These are phyloP conservation scores for Seriola rivoliana DNA, from an alignment of 2,113 vertebrate species.

Conservation along the genomic window DNA sequence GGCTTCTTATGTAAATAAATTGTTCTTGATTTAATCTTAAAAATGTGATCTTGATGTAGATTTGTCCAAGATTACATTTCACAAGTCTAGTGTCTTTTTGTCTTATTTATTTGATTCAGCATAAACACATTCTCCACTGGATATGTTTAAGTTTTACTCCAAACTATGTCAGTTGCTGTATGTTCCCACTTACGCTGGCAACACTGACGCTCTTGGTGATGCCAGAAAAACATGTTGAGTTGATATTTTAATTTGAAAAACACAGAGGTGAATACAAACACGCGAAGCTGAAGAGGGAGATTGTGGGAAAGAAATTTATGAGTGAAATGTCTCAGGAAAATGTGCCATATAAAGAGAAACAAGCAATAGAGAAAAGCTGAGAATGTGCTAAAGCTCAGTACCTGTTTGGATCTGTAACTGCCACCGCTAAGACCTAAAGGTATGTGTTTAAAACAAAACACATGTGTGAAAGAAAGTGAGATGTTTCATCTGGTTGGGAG, in stretches of 20 bases:
- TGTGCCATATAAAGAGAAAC: background rate
- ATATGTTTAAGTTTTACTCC: background rate
- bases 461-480: background rate
- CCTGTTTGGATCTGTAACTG: background rate
- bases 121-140: conserved; percentile 4
- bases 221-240: background rate
- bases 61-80: background rate
- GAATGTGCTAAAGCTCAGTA: background rate
- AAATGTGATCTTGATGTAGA: background rate
- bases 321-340: background rate
- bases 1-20: background rate
- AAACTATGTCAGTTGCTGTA: background rate
- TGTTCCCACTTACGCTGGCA: background rate
- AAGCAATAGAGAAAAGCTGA: background rate
- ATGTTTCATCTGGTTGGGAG: background rate
- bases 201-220: background rate
- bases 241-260: conserved; percentile 12
- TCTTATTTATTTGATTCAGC: conserved; percentile 11
- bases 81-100: background rate
- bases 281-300: background rate
- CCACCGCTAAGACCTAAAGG: background rate
- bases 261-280: background rate
- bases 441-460: background rate
- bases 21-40: background rate
- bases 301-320: background rate